Conservation (phyloP, 2,888 invertebrate genomes). For the Yponomeuta cagnagella region DNA sequence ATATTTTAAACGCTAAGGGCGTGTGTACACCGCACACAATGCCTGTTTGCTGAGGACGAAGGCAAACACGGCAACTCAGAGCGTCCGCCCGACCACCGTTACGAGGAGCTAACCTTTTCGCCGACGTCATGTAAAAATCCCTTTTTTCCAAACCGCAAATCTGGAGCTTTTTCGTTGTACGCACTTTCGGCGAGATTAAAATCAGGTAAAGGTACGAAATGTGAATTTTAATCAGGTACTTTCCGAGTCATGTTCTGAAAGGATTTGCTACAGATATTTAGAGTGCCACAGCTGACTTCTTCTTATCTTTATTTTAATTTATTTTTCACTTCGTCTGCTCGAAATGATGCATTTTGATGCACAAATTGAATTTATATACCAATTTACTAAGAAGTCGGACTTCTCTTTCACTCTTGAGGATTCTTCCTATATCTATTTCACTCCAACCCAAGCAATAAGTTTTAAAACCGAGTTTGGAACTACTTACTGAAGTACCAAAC, state of each 20-base stretch:
- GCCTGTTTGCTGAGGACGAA: conserved; percentile 35
- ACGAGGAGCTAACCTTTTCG: neutral
- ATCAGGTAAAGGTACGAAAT: neutral
- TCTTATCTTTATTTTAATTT: too few relatives aligned
- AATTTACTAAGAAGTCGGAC: too few relatives aligned
- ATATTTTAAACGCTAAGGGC: conserved; percentile 27
- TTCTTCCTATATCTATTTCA: too few relatives aligned
- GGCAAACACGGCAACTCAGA: conserved; percentile 34
- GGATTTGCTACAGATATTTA: neutral
- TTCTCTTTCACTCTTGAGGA: too few relatives aligned
- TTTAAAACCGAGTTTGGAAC: too few relatives aligned
- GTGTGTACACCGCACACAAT: conserved; percentile 31
- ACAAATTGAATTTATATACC: too few relatives aligned
- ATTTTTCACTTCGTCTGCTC: too few relatives aligned
- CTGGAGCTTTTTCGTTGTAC: neutral
- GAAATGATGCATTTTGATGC: too few relatives aligned
- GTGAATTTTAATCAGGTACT: neutral
- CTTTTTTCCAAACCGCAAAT: neutral
- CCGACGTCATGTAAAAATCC: neutral
- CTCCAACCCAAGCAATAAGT: too few relatives aligned
- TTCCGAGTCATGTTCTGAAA: neutral
- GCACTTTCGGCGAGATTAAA: neutral
- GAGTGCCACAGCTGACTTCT: too few relatives aligned
- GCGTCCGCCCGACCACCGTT: conserved; percentile 3
- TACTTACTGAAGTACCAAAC: too few relatives aligned